These are phyloP conservation scores for Cheiracanthium punctorium DNA, from an alignment of 2,888 invertebrate genomes.

Conservation along the genomic window DNA sequence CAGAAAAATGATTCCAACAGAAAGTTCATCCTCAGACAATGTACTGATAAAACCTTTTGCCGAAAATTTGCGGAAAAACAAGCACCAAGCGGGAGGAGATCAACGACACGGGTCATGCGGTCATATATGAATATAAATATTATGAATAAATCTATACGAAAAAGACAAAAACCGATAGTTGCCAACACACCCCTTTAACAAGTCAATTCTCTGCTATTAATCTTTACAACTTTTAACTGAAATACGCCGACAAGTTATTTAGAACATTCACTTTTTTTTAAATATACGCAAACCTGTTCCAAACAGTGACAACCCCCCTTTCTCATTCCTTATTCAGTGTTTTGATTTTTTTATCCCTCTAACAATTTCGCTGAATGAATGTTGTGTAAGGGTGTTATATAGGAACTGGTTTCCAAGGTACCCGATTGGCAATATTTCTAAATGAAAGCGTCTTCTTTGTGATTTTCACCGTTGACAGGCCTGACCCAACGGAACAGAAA, in stretches of 20 bases:
- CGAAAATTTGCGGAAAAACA: too few relatives aligned
- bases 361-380: neutral
- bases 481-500: neutral
- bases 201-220: neutral
- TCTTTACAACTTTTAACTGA: neutral
- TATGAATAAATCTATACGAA: too few relatives aligned
- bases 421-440: neutral
- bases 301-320: neutral
- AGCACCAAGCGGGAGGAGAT: too few relatives aligned
- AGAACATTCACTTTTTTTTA: constrained; percentile 22
- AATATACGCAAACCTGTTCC: constrained; percentile 7
- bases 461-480: neutral
- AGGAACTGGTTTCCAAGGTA: neutral
- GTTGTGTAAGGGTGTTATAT: neutral
- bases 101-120: too few relatives aligned
- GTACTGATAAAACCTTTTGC: too few relatives aligned
- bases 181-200: neutral
- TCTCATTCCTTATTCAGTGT: neutral
- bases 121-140: too few relatives aligned
- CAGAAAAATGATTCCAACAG: too few relatives aligned
- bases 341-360: neutral
- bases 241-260: constrained; percentile 15
- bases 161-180: too few relatives aligned
- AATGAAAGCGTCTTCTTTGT: neutral
- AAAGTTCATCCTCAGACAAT: too few relatives aligned